A percentile compares a stretch with the other conserved stretches of the same genome.
Conservation (phyloP, 2,888 invertebrate species). For the Lithophane leautieri region DNA sequence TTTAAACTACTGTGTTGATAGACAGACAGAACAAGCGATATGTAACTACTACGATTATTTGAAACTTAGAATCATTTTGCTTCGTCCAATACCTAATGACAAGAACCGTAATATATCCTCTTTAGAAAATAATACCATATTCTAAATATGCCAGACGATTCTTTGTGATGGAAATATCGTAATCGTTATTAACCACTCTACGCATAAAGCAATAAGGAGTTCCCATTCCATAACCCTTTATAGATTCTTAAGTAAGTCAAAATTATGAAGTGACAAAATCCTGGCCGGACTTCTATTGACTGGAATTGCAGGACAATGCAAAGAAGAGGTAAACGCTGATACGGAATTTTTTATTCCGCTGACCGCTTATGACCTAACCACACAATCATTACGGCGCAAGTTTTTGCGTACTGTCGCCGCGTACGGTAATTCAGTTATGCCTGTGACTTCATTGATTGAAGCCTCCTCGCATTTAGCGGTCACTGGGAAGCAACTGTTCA, state of each 20-base stretch:
- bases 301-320: not conserved
- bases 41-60: too few relatives aligned
- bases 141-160: not conserved
- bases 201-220: not conserved
- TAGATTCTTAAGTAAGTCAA: not conserved
- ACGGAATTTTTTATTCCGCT: slow-evolving; percentile 8
- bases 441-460: slow-evolving; percentile 72
- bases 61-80: too few relatives aligned
- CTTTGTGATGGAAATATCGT: not conserved
- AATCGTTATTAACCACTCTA: not conserved
- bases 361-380: slow-evolving; percentile 40
- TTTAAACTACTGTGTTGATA: too few relatives aligned
- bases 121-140: too few relatives aligned
- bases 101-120: too few relatives aligned
- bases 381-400: slow-evolving; percentile 63
- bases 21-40: too few relatives aligned
- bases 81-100: too few relatives aligned
- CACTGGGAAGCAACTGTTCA: slow-evolving; percentile 63
- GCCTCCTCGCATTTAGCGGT: slow-evolving; percentile 65
- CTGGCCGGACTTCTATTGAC: not conserved
- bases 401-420: slow-evolving; percentile 68
- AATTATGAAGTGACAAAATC: not conserved
- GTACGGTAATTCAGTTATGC: slow-evolving; percentile 76
- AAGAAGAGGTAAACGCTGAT: not conserved
- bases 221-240: not conserved